phyloP scores from a whole-genome alignment of 2,113 vertebrate species.

The Sorex fumeus region DNA sequence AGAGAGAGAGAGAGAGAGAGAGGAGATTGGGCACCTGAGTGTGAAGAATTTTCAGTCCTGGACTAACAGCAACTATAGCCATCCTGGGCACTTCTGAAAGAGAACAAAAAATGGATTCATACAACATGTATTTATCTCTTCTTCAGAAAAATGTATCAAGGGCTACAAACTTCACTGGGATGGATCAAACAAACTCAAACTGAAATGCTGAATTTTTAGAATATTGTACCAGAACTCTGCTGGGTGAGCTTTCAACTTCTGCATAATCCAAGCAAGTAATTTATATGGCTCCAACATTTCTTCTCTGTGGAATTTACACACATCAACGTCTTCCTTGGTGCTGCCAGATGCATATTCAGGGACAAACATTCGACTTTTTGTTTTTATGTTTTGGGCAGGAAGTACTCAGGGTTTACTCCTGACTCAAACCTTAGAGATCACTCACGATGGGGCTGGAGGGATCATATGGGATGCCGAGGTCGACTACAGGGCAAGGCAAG shows the following conservation, averaged over 20 bases:
- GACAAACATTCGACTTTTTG: no score
- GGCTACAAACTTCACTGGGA: not conserved
- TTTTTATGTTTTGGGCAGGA: no score
- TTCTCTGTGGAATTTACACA: not conserved
- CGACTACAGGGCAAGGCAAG: no score
- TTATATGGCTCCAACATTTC: not conserved
- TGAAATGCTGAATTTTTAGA: not conserved
- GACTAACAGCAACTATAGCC: not conserved
- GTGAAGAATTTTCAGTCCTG: not conserved
- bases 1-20: no score
- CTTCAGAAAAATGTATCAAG: not conserved
- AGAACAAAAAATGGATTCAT: not conserved
- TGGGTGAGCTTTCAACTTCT: not conserved
- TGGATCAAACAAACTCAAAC: not conserved
- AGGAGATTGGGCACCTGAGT: not conserved
- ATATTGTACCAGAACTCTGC: not conserved
- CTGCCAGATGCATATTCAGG: not conserved
- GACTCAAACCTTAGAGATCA: no score
- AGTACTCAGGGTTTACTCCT: no score
- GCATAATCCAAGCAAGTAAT: not conserved
- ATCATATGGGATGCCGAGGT: no score
- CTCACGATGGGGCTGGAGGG: no score
- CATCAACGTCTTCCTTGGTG: not conserved
- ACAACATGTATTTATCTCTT: not conserved
- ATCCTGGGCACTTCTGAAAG: not conserved